These are phyloP conservation scores for Euphonia xanthogaster DNA, from an alignment of 2,797 vertebrate genomes.

Conservation along the genomic window DNA sequence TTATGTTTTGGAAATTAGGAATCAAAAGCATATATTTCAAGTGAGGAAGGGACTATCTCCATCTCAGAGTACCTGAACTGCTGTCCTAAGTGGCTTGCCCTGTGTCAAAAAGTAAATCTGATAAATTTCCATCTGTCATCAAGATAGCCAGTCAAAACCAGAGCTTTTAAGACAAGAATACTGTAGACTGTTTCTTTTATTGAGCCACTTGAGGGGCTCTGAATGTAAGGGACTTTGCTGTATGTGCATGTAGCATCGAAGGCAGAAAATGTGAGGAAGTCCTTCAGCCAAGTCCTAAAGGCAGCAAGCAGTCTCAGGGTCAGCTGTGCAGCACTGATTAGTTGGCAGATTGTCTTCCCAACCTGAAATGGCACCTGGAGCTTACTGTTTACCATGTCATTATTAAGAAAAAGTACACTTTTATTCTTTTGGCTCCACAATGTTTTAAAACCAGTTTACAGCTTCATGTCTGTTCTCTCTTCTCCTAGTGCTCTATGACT, in stretches of 20 bases:
- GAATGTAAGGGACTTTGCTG: neutral
- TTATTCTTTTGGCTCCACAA: neutral
- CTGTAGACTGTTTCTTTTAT: neutral
- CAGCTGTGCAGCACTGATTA: neutral
- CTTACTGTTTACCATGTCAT: neutral
- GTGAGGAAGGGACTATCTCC: neutral
- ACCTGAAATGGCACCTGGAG: neutral
- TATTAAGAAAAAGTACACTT: neutral
- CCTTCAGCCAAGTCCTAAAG: neutral
- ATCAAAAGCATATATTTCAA: neutral
- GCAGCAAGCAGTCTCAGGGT: neutral
- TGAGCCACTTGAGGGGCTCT: neutral
- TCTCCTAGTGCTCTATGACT: neutral
- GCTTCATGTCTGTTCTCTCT: neutral
- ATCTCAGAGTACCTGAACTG: neutral
- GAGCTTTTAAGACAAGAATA: neutral
- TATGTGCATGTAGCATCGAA: fast-evolving
- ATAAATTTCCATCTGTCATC: neutral
- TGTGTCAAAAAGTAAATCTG: neutral
- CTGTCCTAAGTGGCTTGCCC: neutral
- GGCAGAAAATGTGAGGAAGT: neutral
- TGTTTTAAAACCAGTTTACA: neutral
- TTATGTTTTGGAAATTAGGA: neutral
- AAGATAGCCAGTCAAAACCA: neutral
- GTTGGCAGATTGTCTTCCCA: neutral